Evolutionary conservation across 2,888 invertebrate species (phyloP).

Genomic region (Mellilla xanthometata): DNA sequence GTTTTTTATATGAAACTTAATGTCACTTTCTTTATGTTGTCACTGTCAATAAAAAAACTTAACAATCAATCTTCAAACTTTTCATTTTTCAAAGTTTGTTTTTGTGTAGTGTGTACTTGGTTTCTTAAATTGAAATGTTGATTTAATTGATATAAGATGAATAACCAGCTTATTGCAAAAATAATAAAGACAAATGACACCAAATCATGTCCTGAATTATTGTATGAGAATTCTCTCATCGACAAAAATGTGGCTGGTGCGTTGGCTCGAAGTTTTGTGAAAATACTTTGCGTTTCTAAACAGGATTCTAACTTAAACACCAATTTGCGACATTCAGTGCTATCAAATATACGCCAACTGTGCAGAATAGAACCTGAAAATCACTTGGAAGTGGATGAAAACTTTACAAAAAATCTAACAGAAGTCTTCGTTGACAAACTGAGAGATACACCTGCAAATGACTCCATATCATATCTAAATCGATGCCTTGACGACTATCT

Average conservation of each 20-base stretch:
- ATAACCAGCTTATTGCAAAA: slow-evolving; percentile 59
- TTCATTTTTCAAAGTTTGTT: no score
- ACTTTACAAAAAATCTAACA: slow-evolving; percentile 44
- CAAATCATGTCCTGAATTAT: slow-evolving; percentile 50
- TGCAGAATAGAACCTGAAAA: slow-evolving; percentile 55
- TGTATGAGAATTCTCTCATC: slow-evolving; percentile 60
- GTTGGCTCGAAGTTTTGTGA: slow-evolving; percentile 63
- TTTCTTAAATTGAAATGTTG: no score
- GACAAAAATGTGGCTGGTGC: slow-evolving; percentile 59
- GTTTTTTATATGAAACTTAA: no score
- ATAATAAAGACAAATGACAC: slow-evolving; percentile 51
- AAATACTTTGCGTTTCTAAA: slow-evolving; percentile 53
- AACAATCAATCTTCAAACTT: no score
- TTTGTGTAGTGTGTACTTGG: no score
- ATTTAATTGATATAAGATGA: slow-evolving; percentile 42
- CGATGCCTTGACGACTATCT: slow-evolving; percentile 60
- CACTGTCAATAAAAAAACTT: no score
- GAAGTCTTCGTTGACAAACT: slow-evolving; percentile 47
- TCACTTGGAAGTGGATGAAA: slow-evolving; percentile 55
- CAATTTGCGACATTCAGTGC: slow-evolving; percentile 52
- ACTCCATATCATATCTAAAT: slow-evolving; percentile 29
- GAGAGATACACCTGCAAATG: slow-evolving; percentile 14
- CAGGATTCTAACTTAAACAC: slow-evolving; percentile 51
- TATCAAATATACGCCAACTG: slow-evolving; percentile 60
- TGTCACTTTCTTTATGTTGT: no score